A percentile compares a stretch with the other conserved stretches of the same genome.
phyloP scores from a whole-genome alignment of 2,113 vertebrate genomes.

The Eudyptes chrysolophus region DNA sequence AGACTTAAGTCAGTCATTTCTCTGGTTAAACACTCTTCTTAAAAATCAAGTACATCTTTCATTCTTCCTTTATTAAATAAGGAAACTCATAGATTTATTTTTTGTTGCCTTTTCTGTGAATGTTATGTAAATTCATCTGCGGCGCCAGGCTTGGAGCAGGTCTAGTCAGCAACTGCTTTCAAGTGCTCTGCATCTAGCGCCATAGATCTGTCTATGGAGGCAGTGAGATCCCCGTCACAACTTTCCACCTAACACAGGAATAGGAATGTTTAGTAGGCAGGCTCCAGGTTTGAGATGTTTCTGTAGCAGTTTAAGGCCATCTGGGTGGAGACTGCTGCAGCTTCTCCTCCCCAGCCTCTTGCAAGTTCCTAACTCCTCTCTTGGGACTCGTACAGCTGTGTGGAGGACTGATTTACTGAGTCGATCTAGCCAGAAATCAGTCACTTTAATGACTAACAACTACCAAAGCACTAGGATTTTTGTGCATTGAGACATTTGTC shows the following conservation, averaged over 20 bases:
- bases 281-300: neutral
- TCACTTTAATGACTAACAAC: neutral
- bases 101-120: neutral
- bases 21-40: neutral
- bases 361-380: neutral
- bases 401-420: neutral
- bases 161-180: neutral
- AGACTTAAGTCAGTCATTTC: neutral
- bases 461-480: neutral
- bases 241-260: neutral
- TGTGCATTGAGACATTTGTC: neutral
- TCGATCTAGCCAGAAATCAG: neutral
- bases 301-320: neutral
- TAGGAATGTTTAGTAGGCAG: neutral
- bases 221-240: neutral
- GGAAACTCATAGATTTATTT: neutral
- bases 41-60: neutral
- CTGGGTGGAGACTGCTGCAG: neutral
- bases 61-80: neutral
- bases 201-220: accelerated
- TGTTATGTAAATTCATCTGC: neutral
- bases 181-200: neutral
- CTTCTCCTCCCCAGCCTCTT: neutral
- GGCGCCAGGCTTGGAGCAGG: neutral
- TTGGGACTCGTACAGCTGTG: neutral